Evolutionary conservation across 2,888 invertebrate genomes (phyloP).

Genomic region (Notocelia uddmanniana): DNA sequence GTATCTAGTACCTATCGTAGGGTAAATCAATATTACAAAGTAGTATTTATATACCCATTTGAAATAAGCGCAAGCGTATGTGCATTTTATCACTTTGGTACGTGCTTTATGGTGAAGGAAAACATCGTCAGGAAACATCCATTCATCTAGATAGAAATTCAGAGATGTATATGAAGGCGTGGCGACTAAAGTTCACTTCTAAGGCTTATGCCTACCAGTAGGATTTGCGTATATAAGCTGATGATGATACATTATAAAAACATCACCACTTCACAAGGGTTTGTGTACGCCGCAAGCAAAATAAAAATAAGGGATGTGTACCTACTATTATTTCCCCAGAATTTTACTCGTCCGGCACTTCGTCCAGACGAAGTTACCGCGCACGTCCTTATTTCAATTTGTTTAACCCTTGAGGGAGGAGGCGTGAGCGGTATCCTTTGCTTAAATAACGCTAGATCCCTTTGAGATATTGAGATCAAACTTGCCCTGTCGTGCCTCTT

Average conservation of each 20-base stretch:
- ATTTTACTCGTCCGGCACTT: neutral
- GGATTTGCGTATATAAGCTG: neutral
- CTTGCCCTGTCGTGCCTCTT: conserved; percentile 2
- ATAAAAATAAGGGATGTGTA: neutral
- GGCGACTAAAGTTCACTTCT: too few species aligned
- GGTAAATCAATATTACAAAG: neutral
- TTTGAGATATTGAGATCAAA: conserved; percentile 32
- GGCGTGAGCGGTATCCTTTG: conserved; percentile 31
- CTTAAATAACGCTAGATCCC: conserved; percentile 30
- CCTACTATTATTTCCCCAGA: neutral
- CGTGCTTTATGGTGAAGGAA: too few species aligned
- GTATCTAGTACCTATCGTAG: too few species aligned
- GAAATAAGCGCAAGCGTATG: too few species aligned
- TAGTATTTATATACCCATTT: too few species aligned
- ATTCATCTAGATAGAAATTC: too few species aligned
- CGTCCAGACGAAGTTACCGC: neutral
- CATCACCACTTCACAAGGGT: neutral
- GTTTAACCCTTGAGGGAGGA: conserved; percentile 27
- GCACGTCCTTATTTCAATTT: conserved; percentile 33
- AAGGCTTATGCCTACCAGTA: neutral
- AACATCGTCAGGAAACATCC: too few species aligned
- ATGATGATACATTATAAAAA: neutral
- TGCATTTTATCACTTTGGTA: neutral
- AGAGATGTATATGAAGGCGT: too few species aligned
- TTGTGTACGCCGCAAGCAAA: neutral